Evolutionary conservation across 1,140 invertebrate genomes (phyloP), one percentile per base, ranked within the genome.

Genomic region (Drosophila santomea): DNA sequence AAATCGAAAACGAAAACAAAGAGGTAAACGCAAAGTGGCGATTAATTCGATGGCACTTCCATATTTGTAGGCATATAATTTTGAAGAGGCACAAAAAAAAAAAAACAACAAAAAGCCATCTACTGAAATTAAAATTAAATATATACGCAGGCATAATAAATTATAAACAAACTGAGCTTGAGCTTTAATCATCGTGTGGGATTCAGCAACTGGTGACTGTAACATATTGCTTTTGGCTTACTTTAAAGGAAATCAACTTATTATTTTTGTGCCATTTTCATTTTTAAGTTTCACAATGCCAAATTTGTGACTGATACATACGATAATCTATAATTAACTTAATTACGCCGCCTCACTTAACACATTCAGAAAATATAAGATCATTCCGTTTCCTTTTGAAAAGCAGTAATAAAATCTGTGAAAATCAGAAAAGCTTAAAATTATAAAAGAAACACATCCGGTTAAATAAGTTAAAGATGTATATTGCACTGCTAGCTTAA

Each of bases 11-110:
- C 52, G 45, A 68, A 68, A 75, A 80, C 59, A 32, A 52, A 86
- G 68, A 74, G 45, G 41, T 62, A 74, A 60, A 75, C 75, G 56
- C 62, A 76, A 86, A 86, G 83, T 89, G 83, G 54, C 79, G 83
- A 86, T 86, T 88, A 83, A 83, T 88, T 86, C 60, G 83, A 86
- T 86, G 83, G 83, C 84, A 88, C 83, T 88, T 86, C 83, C 84
- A 86, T 76, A 76, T 86, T 83, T 83, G 48, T 73, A 83, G 83
- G 84, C 83, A 83, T 86, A 86, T 77, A 68, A 83, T 83, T 83
- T 76, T 57, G 69, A 58, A 79, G 85, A 81, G 63, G 52, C 58
- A 20, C 48, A 71, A 66, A 10, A 32, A 32, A 71, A 66, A 10
- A 32, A 32, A 32, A 32, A 32, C 8, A 10, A 10, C 7, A 10